Evolutionary conservation across 2,797 vertebrate species (phyloP).

Genomic region (Peromyscus nudipes): DNA sequence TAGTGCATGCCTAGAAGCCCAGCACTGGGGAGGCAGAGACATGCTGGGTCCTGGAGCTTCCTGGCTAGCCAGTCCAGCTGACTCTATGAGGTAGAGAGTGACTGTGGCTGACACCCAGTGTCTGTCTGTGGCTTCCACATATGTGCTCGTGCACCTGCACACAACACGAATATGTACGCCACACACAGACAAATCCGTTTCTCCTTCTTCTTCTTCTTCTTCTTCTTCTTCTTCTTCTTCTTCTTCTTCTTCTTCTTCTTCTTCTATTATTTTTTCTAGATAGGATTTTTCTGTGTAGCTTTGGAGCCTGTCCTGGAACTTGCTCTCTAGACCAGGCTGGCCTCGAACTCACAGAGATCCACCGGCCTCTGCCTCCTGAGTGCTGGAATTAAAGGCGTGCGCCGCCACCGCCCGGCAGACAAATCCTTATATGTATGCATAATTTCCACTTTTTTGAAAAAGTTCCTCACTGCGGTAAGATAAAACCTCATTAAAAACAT

Average conservation of each 20-base stretch:
- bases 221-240: too few relatives aligned
- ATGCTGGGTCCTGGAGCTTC: neutral
- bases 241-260: too few relatives aligned
- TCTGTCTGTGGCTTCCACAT: neutral
- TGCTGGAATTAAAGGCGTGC: too few relatives aligned
- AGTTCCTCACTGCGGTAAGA: constrained; percentile 20
- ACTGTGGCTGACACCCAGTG: neutral
- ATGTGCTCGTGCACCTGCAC: neutral
- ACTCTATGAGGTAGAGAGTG: neutral
- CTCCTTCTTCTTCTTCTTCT: too few relatives aligned
- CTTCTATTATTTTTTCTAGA: too few relatives aligned
- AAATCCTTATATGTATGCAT: neutral
- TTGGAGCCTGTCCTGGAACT: too few relatives aligned
- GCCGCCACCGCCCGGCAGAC: neutral
- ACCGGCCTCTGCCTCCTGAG: too few relatives aligned
- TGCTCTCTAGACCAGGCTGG: too few relatives aligned
- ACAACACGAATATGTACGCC: neutral
- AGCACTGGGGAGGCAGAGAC: neutral
- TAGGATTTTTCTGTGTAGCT: too few relatives aligned
- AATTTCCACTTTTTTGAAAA: neutral
- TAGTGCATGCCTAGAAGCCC: neutral
- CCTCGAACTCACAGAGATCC: too few relatives aligned
- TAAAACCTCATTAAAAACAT: constrained; percentile 40
- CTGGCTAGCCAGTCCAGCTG: neutral
- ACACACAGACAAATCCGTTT: neutral